These are phyloP conservation scores for Lichenostomus cassidix DNA, from an alignment of 2,113 vertebrate genomes.

Conservation along the genomic window DNA sequence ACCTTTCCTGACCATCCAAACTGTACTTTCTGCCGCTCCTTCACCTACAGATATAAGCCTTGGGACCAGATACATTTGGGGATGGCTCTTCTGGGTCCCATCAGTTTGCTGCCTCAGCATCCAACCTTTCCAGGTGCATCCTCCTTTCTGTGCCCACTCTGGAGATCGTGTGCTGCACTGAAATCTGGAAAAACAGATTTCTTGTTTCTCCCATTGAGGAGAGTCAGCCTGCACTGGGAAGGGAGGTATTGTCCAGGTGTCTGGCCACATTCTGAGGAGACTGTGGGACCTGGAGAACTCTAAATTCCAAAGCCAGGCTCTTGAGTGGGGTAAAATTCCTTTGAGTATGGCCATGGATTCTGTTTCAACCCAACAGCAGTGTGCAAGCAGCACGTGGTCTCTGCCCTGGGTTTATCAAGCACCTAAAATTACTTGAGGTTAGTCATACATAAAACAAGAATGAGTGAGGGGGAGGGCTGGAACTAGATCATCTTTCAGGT, in stretches of 20 bases:
- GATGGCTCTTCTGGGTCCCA: not conserved
- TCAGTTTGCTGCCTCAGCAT: not conserved
- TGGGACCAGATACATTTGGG: not conserved
- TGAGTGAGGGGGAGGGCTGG: not conserved
- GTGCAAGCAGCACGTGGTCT: not conserved
- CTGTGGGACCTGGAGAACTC: not conserved
- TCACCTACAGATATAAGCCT: accelerated
- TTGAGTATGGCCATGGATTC: too few species aligned
- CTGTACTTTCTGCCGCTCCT: not conserved
- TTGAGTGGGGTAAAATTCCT: not conserved
- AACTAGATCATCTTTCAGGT: not conserved
- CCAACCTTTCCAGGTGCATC: not conserved
- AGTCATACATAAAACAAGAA: accelerated
- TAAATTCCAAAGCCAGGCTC: not conserved
- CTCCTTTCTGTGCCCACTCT: not conserved
- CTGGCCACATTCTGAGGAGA: not conserved
- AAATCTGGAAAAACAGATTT: not conserved
- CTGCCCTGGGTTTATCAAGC: not conserved
- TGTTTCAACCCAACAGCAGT: accelerated
- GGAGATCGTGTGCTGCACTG: not conserved
- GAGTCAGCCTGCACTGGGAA: accelerated
- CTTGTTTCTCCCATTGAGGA: not conserved
- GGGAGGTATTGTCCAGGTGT: not conserved
- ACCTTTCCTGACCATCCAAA: not conserved
- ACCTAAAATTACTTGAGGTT: not conserved